Conservation (phyloP, 2,888 invertebrate genomes). For the Matsumyia berberina region DNA sequence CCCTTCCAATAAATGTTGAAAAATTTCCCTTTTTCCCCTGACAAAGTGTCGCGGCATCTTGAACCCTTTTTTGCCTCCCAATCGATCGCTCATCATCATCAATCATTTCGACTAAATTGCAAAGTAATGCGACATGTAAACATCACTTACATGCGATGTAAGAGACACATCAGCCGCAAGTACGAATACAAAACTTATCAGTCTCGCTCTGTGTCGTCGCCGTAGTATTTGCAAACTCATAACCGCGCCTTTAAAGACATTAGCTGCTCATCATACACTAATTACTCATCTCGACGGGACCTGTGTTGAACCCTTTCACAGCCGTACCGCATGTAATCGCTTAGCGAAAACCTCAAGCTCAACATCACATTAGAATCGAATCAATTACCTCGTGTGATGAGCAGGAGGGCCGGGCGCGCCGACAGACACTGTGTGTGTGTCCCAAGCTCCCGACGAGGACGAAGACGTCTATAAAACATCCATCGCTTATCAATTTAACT, state of each 20-base stretch:
- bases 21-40: not conserved
- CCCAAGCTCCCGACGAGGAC: not conserved
- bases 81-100: constrained; percentile 54
- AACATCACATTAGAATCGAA: constrained; percentile 72
- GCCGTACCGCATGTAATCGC: constrained; percentile 28
- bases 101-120: constrained; percentile 68
- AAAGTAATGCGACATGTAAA: constrained; percentile 66
- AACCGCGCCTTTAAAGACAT: constrained; percentile 56
- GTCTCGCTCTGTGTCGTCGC: not conserved
- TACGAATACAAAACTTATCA: not conserved
- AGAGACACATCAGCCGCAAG: not conserved
- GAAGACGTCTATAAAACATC: constrained; percentile 55
- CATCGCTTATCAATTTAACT: constrained; percentile 73
- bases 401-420: not conserved
- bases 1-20: not conserved
- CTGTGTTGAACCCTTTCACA: constrained; percentile 51
- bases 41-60: not conserved
- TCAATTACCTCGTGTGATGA: constrained; percentile 60
- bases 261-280: constrained; percentile 68
- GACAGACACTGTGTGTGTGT: not conserved
- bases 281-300: constrained; percentile 43
- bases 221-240: constrained; percentile 29
- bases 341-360: constrained; percentile 62
- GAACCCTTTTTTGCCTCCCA: constrained; percentile 29
- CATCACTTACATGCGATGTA: constrained; percentile 35